These are phyloP conservation scores for Dendrophyllia cribrosa DNA, from an alignment of 64 coral and sea anemone species.

Conservation along the genomic window DNA sequence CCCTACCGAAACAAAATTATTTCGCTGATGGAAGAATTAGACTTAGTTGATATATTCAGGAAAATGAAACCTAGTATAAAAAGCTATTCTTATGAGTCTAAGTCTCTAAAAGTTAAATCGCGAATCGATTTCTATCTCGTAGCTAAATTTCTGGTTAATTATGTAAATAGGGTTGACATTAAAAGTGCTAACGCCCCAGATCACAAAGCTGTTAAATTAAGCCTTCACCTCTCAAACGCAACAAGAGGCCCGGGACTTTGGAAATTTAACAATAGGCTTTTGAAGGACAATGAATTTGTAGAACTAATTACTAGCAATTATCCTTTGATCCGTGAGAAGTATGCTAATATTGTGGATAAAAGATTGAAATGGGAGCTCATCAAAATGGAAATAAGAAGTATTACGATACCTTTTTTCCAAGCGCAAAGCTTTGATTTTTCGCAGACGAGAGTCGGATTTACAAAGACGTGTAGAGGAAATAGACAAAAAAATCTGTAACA, in stretches of 20 bases:
- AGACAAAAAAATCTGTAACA: neutral
- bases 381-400: neutral
- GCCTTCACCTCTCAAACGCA: neutral
- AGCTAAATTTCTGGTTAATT: neutral
- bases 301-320: neutral
- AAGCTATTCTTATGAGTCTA: neutral
- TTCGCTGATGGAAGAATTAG: neutral
- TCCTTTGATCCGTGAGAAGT: neutral
- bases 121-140: neutral
- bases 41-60: neutral
- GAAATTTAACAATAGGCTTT: neutral
- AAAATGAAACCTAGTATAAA: neutral
- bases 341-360: neutral
- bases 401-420: neutral
- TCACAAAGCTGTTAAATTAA: conserved; percentile 5
- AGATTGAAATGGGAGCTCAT: neutral
- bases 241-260: neutral
- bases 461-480: neutral
- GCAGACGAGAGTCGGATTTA: neutral
- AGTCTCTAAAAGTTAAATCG: neutral
- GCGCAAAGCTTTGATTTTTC: neutral
- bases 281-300: neutral
- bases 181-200: neutral
- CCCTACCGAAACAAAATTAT: neutral
- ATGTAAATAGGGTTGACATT: neutral